Evolutionary conservation across 2,888 invertebrate genomes (phyloP), one percentile per base, ranked within the genome.

Genomic region (Hydriomena furcata): DNA sequence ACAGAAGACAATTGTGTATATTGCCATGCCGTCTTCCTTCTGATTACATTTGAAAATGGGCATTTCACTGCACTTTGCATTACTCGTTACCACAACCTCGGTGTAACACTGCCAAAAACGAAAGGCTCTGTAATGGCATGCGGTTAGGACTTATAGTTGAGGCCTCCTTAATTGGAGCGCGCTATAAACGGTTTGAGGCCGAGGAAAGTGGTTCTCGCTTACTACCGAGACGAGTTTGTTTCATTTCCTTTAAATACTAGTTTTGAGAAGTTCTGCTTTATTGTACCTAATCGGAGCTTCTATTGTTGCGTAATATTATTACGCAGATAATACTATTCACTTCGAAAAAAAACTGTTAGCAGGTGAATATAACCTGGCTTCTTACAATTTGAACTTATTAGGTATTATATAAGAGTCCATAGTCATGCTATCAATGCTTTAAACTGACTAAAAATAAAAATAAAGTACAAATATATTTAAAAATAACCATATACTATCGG

Each of bases 201-300:
- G 56, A 73, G 68, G 78, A 80, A 80, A 80, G 80, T 78, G 76
- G 78, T 73, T 60, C 63, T 65, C 58, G 51, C 58, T 59, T 45
- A 21, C 34, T 21, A 60, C 63, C 63, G 59, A 63, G 67, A 73
- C 76, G 57, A 68, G 79, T 76, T 77, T 71, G 68, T 68, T 66
- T 69, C 65, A 71, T 73, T 79, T 79, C 72, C 76, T 68, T 53
- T 63, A 67, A 70, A 78, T 75, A 76, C 63, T 70, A 71, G 42
- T 53, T 48, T 38, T 23, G 40, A 53, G 23, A 25, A 28, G 44
- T 28, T 20, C 10, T 44, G n/a, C 34, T 31, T 35, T 28, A 40
- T 25, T 47, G 37, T 43, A 10, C 34, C 47, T 45, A n/a, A n/a
- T n/a, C n/a, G n/a, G 23, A 13, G 20, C 30, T 36, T 20, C 13